These are phyloP conservation scores for Syngnathus floridae DNA, from an alignment of 2,113 vertebrate species.

Conservation along the genomic window DNA sequence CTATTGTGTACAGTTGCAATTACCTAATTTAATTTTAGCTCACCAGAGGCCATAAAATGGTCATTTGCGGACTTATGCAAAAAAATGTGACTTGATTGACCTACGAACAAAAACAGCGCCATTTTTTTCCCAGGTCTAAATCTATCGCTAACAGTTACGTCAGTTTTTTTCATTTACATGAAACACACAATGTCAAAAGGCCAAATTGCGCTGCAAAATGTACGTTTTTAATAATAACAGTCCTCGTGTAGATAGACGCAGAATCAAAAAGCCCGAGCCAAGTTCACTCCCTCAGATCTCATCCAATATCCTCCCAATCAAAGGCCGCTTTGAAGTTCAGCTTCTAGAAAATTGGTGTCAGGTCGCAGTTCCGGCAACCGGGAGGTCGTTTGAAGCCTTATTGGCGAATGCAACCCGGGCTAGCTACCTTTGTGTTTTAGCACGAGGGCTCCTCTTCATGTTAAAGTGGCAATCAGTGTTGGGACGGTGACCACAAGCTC, in stretches of 20 bases:
- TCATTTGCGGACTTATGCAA: background rate
- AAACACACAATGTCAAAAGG: background rate
- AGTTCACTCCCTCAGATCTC: conserved; percentile 54
- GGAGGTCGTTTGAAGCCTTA: conserved; percentile 54
- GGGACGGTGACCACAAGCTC: conserved; percentile 27
- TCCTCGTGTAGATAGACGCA: conserved; percentile 28
- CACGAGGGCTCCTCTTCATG: conserved; percentile 40
- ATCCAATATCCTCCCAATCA: conserved; percentile 61
- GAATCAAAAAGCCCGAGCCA: conserved; percentile 54
- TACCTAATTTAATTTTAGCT: background rate
- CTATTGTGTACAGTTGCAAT: background rate
- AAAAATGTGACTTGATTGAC: background rate
- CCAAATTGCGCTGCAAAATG: background rate
- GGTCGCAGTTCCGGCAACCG: conserved; percentile 60
- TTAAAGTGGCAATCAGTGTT: conserved; percentile 53
- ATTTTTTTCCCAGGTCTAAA: no score
- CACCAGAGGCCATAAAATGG: background rate
- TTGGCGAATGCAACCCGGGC: conserved; percentile 13
- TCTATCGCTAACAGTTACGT: background rate
- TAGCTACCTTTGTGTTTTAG: conserved; percentile 48
- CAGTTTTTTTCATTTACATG: background rate
- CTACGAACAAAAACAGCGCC: background rate
- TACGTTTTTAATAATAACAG: background rate
- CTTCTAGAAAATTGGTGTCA: conserved; percentile 58
- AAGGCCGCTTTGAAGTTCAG: conserved; percentile 70